Evolutionary conservation across 1,140 invertebrate genomes (phyloP), one percentile per base, ranked within the genome.

Genomic region (Bombus waltoni): DNA sequence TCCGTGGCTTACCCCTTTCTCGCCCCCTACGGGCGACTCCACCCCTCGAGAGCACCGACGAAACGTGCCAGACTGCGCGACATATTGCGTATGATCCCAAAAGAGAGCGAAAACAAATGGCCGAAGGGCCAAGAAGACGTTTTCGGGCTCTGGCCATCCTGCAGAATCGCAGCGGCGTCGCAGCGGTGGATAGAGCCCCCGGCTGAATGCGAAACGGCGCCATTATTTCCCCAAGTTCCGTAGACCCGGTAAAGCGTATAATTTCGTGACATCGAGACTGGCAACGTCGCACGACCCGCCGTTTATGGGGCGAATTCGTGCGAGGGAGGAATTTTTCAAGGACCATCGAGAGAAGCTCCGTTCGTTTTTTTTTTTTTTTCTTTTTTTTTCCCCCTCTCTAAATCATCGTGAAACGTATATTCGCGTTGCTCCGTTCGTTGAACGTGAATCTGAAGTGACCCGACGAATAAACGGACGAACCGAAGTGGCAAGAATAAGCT

Each of bases 71-170:
- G 79, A 28, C 72, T 81, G 75, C 81, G 47, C 83, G 88, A 91
- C 90, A 92, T 85, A 91, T 91, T 87, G 91, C 91, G 86, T 88
- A 88, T 87, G 83, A 91, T 90, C 82, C 75, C 76, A 68, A 88
- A 85, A 84, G 77, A 81, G 53, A 62, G 35, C 76, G 66, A 76
- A 83, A 88, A 91, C 87, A 88, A 90, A 92, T 89, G 85, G 78
- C 44, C 62, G 71, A 66, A 70, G 70, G 79, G 72, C 86, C 57
- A 59, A 87, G 87, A 66, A 89, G 85, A 87, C 88, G 78, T 90
- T 81, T 74, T 72, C 75, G 62, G 74, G 32, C 47, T 53, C 47
- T 53, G 47, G 18, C 18, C 47, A 53, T 18, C 47, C 47, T 53
- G 18, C 47, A 53, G 18, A 53, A 53, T 53, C 47, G 18, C 47